A percentile compares a stretch with the other conserved stretches of the same genome.
phyloP scores from a whole-genome alignment of 2,797 vertebrate species.

The Enteromius paludinosus region DNA sequence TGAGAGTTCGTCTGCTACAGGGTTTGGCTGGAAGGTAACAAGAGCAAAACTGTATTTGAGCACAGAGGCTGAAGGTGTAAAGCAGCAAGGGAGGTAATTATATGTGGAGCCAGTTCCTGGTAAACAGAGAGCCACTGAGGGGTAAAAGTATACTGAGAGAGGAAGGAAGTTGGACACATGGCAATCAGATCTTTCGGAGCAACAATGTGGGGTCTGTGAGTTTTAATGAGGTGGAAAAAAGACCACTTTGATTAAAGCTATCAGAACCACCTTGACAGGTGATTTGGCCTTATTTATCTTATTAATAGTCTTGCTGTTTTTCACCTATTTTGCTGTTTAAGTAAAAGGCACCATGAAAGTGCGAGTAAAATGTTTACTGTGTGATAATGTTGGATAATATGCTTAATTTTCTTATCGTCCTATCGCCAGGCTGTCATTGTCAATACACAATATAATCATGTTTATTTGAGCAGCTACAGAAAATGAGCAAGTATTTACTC shows the following conservation, averaged over 20 bases:
- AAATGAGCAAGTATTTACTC: too few relatives aligned
- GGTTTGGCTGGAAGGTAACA: conserved; percentile 36
- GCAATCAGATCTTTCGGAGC: conserved; percentile 26
- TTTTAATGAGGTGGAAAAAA: conserved; percentile 28
- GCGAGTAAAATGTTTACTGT: neutral
- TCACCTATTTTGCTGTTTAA: neutral
- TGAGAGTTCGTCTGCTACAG: conserved; percentile 12
- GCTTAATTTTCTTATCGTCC: too few relatives aligned
- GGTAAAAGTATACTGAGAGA: conserved; percentile 29
- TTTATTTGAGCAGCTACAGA: too few relatives aligned
- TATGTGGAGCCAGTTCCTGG: conserved; percentile 33
- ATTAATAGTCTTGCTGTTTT: neutral
- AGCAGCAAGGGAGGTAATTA: conserved; percentile 48
- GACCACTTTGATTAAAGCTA: conserved; percentile 8
- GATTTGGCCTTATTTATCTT: neutral
- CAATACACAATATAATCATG: too few relatives aligned
- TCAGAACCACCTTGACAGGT: neutral
- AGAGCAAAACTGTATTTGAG: conserved; percentile 45
- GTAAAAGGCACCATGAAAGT: neutral
- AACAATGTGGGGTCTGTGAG: conserved; percentile 35
- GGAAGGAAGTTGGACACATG: conserved; percentile 30
- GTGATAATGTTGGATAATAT: neutral
- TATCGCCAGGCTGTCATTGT: too few relatives aligned
- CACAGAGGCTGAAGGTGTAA: conserved; percentile 50
- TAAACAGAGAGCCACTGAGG: conserved; percentile 46